Base-by-base conservation (phyloP, 2,113 vertebrate genomes). In the Pipa parva region DNA sequence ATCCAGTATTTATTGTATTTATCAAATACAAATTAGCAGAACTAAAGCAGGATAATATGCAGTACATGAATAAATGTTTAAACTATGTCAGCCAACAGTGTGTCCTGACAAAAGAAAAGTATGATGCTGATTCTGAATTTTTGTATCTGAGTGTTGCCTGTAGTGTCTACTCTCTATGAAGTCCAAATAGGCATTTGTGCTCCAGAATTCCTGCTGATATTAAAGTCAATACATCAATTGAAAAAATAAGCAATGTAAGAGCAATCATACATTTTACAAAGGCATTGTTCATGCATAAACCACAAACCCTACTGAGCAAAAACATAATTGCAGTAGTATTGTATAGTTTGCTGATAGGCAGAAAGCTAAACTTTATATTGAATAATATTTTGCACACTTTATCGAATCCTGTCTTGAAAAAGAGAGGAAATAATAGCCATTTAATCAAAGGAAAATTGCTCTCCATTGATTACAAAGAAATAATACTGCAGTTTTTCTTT, bases 181-280 rank as follows among this genome's bases (percentile, higher is more conserved):
- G 42, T 42, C 52, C 46, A 50, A 50, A 59, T 49, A 59, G 36
- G 24, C 31, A 22, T 7, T 46, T 20, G 21, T 27, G 28, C 7
- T 58, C 10, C 37, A 37, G 21, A 48, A 49, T 21, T 9, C 36
- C 42, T 15, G 46, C 55, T 59, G 63, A 5, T 48, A 49, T 31
- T 4, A 20, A 27, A 50, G 55, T 67, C 64, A 37, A 66, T 66
- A 59, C 27, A 59, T 59, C 55, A 36, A 50, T 50, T 37, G 20
- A 25, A 59, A 42, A 48, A 58, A 59, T 56, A 51, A 28, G 36
- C 36, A 55, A 45, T 25, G 28, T 55, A 36, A 59, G 20, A 59
- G 36, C 42, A 59, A 59, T 59, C 45, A 36, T n/a, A 33, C 20
- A 37, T 36, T 33, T 29, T 59, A 50, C 64, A 67, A 59, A 59